Conservation (phyloP, 1,140 invertebrate species). For the Drosophila saltans region DNA sequence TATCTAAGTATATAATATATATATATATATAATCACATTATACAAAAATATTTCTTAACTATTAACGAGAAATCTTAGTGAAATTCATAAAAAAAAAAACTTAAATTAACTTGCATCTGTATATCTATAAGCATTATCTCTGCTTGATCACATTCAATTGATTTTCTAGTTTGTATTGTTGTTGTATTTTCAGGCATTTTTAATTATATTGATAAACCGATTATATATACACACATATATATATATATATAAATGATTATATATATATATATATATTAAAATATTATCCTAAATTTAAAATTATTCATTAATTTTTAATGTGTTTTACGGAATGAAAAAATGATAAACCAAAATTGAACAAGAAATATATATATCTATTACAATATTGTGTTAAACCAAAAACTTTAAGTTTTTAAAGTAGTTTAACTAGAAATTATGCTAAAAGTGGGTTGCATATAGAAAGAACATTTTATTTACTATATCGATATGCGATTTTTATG, state of each 20-base stretch:
- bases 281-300: slow-evolving; percentile 41
- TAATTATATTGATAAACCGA: slow-evolving; percentile 27
- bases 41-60: slow-evolving; percentile 3
- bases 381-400: slow-evolving; percentile 71
- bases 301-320: slow-evolving; percentile 56
- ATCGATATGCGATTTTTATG: too few relatives aligned
- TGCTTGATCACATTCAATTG: slow-evolving; percentile 42
- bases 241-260: slow-evolving; percentile 17
- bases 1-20: slow-evolving; percentile 23
- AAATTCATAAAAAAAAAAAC: slow-evolving; percentile 21
- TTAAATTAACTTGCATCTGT: slow-evolving; percentile 27
- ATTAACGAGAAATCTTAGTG: slow-evolving; percentile 6
- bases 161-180: slow-evolving; percentile 70
- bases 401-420: background rate
- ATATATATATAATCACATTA: slow-evolving; percentile 16
- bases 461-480: too few relatives aligned
- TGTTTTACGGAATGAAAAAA: slow-evolving; percentile 45
- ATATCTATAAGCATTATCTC: slow-evolving; percentile 35
- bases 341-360: slow-evolving; percentile 15
- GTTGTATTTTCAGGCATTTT: slow-evolving; percentile 60
- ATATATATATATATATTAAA: slow-evolving; percentile 16
- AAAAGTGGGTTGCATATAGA: too few relatives aligned
- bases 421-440: too few relatives aligned
- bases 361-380: slow-evolving; percentile 65
- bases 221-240: slow-evolving; percentile 20